These are phyloP conservation scores for Tortrix viridana DNA, from an alignment of 2,888 invertebrate species.

Conservation along the genomic window DNA sequence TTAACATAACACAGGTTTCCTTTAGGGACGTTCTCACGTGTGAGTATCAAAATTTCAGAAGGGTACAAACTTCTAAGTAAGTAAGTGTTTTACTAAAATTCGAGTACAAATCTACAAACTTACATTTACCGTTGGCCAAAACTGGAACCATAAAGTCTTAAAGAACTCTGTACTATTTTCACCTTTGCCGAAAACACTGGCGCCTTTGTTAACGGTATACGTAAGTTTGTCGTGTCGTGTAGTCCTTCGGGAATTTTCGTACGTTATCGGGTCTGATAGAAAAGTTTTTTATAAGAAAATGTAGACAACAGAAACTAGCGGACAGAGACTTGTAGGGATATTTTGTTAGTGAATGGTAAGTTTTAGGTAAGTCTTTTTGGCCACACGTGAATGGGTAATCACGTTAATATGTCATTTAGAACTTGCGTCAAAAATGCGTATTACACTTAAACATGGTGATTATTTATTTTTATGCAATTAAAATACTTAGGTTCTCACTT, in stretches of 20 bases:
- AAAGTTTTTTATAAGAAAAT: constrained; percentile 23
- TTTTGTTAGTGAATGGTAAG: background rate
- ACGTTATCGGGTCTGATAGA: constrained; percentile 24
- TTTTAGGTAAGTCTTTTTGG: constrained; percentile 4
- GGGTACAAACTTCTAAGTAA: constrained; percentile 30
- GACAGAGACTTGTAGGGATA: constrained; percentile 5
- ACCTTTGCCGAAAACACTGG: background rate
- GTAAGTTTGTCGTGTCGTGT: constrained; percentile 8
- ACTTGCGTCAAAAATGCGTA: no score
- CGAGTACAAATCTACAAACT: constrained; percentile 5
- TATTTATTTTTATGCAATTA: no score
- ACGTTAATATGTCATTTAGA: no score
- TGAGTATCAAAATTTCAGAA: constrained; percentile 35
- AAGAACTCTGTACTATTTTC: background rate
- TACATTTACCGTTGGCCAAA: constrained; percentile 3
- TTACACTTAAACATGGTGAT: no score
- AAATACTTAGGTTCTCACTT: no score
- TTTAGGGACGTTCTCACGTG: constrained; percentile 7
- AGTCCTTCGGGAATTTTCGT: constrained; percentile 25
- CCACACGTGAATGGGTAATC: background rate
- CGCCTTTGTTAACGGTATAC: background rate
- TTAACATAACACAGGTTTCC: constrained; percentile 10
- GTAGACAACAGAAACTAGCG: background rate
- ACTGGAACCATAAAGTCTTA: background rate
- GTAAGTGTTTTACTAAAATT: constrained; percentile 33